Evolutionary conservation across 1,140 invertebrate genomes (phyloP), one percentile per base, ranked within the genome.

Genomic region (Cyclina sinensis): DNA sequence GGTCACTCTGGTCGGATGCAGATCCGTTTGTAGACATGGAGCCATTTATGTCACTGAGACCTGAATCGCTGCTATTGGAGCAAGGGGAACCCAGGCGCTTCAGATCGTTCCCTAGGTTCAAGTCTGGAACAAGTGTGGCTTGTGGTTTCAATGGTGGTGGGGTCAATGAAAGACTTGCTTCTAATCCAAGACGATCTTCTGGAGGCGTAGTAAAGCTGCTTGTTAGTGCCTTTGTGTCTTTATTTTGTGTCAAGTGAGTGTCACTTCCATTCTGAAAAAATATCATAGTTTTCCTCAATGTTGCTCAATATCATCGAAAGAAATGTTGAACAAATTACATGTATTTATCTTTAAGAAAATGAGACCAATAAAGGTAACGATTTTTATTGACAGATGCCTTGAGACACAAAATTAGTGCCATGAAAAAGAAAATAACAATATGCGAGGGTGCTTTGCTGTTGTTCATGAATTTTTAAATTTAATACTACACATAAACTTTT

Each of bases 11-110:
- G 54, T 91, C 88, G 35, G 91, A 80, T 48, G 54, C 85, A 9
- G 87, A 84, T 54, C 88, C 89, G 43, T 90, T 91, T 54, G 90
- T 76, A 14, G 91, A 89, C 79, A 93, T 79, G 27, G 91, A 92
- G 78, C 91, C 91, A 89, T 94, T 94, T 18, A 94, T 92, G 80
- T 94, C 94, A 83, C 93, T 94, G 30, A 94, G 90, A 14, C 92
- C 94, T 11, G 94, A 94, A 85, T 94, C 94, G 74, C 93, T 94
- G 86, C 94, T 94, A 89, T 93, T 94, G 14, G 94, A 94, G 88
- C 94, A 94, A 18, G 93, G 90, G 24, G 94, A 94, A 30, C 93
- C 94, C 0, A 93, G 91, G 12, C 94, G 73, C 83, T 94, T 94
- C 48, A 80, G 54, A 73, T 90, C 86, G 73, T 18, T 78, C 27